Evolutionary conservation across 2,888 invertebrate species (phyloP), one percentile per base, ranked within the genome.

Genomic region (Hermaeophaga mercurialis): DNA sequence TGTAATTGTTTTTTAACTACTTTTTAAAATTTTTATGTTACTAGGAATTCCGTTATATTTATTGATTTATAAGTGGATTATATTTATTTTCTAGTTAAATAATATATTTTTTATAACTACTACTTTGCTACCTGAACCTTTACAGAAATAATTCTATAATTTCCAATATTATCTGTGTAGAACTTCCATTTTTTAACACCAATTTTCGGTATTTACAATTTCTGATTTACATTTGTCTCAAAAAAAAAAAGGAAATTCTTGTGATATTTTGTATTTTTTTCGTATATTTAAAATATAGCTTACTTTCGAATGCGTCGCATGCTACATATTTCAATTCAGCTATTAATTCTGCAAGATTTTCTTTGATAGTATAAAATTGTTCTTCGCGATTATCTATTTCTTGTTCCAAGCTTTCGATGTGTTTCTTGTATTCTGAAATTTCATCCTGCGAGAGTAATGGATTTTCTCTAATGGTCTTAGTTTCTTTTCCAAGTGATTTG

Each of bases 361-460:
- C 65, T 33, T 80, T 78, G 46, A 78, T 43, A 8, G 67, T 62
- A 1, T 71, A 69, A 28, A 79, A 73, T 34, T 71, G 69, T 38
- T 78, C 75, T 24, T 76, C 77, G 1, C 87, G 79, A 60, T 81
- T 80, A 46, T 80, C 81, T 36, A 84, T 84, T 70, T 87, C 86
- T 0, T 77, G 75, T 65, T 86, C 85, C 46, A 89, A 73, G 8
- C 78, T 74, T 28, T 85, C 81, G 1, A 91, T 74, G 56, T 87
- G 83, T 0, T 75, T 70, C 41, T 83, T 80, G 39, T 89, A 81
- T 33, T 81, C 78, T 8, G 82, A 78, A 9, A 90, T 72, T 56
- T 88, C 84, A 1, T 82, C 80, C 15, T 84, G 82, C 0, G 83
- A 80, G 0, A 89, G 88, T 12, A 90, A 63, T 0, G 84, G 82